Evolutionary conservation across 2,113 vertebrate genomes (phyloP).

Genomic region (Acinonyx jubatus): DNA sequence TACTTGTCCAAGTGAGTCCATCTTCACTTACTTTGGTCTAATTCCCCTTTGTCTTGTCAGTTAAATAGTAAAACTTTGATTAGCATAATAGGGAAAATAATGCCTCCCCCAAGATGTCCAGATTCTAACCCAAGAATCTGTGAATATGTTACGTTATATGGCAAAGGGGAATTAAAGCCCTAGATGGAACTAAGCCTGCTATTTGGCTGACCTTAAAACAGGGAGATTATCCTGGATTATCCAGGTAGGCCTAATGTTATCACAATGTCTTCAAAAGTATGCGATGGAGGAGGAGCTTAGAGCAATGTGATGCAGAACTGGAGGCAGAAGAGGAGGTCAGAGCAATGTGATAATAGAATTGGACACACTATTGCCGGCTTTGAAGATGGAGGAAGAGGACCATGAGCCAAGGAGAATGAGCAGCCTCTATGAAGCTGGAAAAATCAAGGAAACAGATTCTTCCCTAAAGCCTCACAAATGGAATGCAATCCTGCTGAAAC

Average conservation of each 20-base stretch:
- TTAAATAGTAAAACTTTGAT: slow-evolving; percentile 25
- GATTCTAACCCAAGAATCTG: neutral
- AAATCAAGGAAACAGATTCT: neutral
- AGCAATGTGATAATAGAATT: neutral
- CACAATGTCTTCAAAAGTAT: neutral
- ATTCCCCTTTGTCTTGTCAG: slow-evolving; percentile 38
- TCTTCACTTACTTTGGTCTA: slow-evolving; percentile 30
- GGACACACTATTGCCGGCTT: neutral
- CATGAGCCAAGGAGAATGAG: neutral
- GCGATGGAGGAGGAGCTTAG: neutral
- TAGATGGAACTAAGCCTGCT: neutral
- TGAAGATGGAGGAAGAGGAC: neutral
- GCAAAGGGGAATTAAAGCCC: neutral
- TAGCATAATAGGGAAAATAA: neutral
- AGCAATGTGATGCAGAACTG: neutral
- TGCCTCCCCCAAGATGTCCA: neutral
- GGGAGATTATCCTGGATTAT: neutral
- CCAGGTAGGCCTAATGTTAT: neutral
- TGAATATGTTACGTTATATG: neutral
- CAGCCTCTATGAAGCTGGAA: neutral
- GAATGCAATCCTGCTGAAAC: neutral
- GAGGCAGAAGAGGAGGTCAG: neutral
- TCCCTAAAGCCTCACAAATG: neutral
- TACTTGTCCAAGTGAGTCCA: slow-evolving; percentile 22
- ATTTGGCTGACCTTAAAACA: neutral